Conservation (phyloP, 2,888 invertebrate genomes). For the Agrenia bidenticulata region DNA sequence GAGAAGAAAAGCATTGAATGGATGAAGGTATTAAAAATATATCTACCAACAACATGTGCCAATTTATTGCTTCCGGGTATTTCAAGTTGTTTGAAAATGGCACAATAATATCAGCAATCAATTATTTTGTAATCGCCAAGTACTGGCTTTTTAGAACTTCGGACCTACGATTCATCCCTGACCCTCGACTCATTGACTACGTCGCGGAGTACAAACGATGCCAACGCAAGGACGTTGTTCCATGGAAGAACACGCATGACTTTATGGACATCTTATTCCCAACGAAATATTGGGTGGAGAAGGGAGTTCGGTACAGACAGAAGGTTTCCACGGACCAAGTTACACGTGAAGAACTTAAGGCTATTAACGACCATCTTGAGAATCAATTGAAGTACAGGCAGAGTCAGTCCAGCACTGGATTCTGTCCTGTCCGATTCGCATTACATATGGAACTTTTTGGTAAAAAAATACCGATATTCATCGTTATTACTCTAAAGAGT, state of each 20-base stretch:
- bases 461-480: slow-evolving; percentile 5
- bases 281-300: slow-evolving; percentile 32
- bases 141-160: slow-evolving; percentile 37
- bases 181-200: slow-evolving; percentile 33
- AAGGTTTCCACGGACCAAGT: slow-evolving; percentile 29
- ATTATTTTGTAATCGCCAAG: no score
- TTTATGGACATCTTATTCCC: slow-evolving; percentile 35
- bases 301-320: slow-evolving; percentile 28
- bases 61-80: no score
- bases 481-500: background rate
- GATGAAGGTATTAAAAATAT: slow-evolving; percentile 27
- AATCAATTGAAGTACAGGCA: slow-evolving; percentile 22
- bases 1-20: slow-evolving; percentile 31
- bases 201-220: slow-evolving; percentile 35
- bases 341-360: slow-evolving; percentile 18
- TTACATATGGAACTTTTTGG: slow-evolving; percentile 38
- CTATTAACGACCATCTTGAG: slow-evolving; percentile 25
- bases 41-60: no score
- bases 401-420: slow-evolving; percentile 18
- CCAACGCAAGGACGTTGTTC: slow-evolving; percentile 20
- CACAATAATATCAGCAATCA: no score
- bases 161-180: slow-evolving; percentile 35
- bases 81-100: no score
- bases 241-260: slow-evolving; percentile 13
- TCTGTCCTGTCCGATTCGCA: slow-evolving; percentile 34